Evolutionary conservation across 2,113 vertebrate species (phyloP).

Genomic region (Xiphophorus maculatus): DNA sequence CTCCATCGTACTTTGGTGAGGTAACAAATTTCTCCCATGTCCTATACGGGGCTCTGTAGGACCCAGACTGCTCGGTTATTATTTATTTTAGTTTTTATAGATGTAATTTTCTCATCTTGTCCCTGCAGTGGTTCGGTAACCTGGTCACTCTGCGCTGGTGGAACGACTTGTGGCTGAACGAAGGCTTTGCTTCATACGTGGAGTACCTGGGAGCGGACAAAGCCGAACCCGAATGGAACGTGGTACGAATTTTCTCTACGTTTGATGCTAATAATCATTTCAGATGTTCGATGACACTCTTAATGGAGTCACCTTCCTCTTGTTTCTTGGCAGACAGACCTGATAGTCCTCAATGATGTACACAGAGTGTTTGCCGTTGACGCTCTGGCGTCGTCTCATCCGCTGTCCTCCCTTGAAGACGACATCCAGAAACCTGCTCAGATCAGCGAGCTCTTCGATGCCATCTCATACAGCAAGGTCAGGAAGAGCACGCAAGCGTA

Average conservation of each 20-base stretch:
- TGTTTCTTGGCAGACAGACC: conserved; percentile 82
- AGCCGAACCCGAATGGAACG: conserved; percentile 79
- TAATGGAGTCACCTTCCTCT: neutral
- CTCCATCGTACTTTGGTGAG: no score
- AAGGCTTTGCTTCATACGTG: conserved; percentile 95
- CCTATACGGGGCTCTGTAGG: no score
- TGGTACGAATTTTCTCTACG: conserved; percentile 77
- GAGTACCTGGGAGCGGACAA: conserved; percentile 87
- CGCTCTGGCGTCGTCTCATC: conserved; percentile 88
- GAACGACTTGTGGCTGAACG: conserved; percentile 97
- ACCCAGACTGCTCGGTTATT: neutral
- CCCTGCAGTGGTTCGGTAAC: conserved; percentile 94
- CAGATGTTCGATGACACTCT: neutral
- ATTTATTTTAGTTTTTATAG: neutral
- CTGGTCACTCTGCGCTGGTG: conserved; percentile 93
- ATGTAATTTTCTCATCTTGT: neutral
- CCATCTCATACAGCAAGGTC: conserved; percentile 96
- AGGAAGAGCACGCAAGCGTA: neutral
- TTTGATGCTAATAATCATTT: neutral
- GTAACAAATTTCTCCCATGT: no score
- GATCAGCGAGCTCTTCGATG: conserved; percentile 92
- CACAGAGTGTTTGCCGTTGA: conserved; percentile 87
- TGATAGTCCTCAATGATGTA: conserved; percentile 87
- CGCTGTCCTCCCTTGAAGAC: conserved; percentile 81
- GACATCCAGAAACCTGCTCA: conserved; percentile 88